These are phyloP conservation scores for Leptinotarsa lineolata DNA, from an alignment of 1,140 invertebrate species.

Conservation along the genomic window DNA sequence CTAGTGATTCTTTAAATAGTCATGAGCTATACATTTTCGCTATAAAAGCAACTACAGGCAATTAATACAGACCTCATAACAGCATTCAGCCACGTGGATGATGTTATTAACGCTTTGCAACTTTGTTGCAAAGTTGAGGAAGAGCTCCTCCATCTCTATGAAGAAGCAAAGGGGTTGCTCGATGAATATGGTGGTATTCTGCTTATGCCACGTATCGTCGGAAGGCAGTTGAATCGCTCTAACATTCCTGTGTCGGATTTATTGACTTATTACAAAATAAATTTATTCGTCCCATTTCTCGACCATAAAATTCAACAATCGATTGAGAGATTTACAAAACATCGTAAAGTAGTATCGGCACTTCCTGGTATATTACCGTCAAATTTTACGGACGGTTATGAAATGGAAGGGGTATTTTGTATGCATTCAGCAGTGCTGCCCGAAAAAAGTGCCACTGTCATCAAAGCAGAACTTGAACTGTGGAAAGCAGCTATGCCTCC, in stretches of 20 bases:
- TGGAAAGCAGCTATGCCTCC: no score
- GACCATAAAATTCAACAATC: no score
- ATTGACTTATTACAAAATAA: constrained; percentile 34
- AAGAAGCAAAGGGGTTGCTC: constrained; percentile 30
- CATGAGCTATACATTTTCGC: constrained; percentile 32
- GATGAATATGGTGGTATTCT: constrained; percentile 32
- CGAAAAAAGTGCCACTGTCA: no score
- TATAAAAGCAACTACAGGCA: constrained; percentile 33
- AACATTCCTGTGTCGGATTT: constrained; percentile 28
- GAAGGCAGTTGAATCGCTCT: constrained; percentile 30
- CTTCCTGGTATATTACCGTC: no score
- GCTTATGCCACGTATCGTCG: constrained; percentile 31
- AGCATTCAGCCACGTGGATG: constrained; percentile 28
- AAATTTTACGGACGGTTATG: no score
- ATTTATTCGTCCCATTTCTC: constrained; percentile 28
- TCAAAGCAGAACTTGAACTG: no score
- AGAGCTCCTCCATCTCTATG: constrained; percentile 29
- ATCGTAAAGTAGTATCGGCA: no score
- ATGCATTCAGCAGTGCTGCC: no score
- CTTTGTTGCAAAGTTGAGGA: constrained; percentile 26
- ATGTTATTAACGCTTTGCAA: constrained; percentile 30
- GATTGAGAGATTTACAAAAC: no score
- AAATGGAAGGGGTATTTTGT: no score
- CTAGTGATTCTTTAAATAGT: constrained; percentile 29
- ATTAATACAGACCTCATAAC: constrained; percentile 33